Evolutionary conservation across 2,888 invertebrate species (phyloP).

Genomic region (Laothoe populi): DNA sequence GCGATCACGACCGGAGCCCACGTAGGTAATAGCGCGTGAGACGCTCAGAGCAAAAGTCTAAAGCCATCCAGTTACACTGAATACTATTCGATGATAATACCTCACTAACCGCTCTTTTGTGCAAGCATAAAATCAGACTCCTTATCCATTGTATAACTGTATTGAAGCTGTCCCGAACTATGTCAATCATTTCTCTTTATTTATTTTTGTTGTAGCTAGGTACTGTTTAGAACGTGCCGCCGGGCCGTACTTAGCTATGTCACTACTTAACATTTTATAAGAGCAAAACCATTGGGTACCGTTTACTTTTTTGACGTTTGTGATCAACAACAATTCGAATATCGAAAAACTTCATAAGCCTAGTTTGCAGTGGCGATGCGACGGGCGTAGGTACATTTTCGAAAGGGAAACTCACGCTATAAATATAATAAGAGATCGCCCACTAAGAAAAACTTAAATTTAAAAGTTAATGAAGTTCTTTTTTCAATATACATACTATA

Average conservation of each 20-base stretch:
- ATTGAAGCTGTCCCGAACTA: background rate
- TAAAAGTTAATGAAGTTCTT: too few relatives aligned
- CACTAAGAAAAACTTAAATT: too few relatives aligned
- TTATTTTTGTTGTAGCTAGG: too few relatives aligned
- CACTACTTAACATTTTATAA: background rate
- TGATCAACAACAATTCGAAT: background rate
- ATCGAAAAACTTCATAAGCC: too few relatives aligned
- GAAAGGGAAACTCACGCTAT: too few relatives aligned
- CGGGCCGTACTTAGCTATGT: background rate
- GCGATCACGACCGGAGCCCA: slow-evolving; percentile 68
- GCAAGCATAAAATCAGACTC: slow-evolving; percentile 1
- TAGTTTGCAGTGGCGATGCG: too few relatives aligned
- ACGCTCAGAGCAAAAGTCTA: slow-evolving; percentile 56
- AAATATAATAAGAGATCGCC: too few relatives aligned
- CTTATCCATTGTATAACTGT: slow-evolving; percentile 3
- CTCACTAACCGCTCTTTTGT: background rate
- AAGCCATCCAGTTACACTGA: background rate
- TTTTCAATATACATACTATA: too few relatives aligned
- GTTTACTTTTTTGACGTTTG: background rate
- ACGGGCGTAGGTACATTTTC: too few relatives aligned
- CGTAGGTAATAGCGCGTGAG: slow-evolving; percentile 77
- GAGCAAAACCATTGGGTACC: background rate
- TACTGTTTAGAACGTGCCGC: background rate
- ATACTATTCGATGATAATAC: slow-evolving; percentile 5
- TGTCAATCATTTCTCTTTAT: slow-evolving; percentile 11